Percentiles rank a stretch among this genome's conserved stretches.
Conservation (phyloP, 2,797 vertebrate genomes). For the Anabas testudineus region DNA sequence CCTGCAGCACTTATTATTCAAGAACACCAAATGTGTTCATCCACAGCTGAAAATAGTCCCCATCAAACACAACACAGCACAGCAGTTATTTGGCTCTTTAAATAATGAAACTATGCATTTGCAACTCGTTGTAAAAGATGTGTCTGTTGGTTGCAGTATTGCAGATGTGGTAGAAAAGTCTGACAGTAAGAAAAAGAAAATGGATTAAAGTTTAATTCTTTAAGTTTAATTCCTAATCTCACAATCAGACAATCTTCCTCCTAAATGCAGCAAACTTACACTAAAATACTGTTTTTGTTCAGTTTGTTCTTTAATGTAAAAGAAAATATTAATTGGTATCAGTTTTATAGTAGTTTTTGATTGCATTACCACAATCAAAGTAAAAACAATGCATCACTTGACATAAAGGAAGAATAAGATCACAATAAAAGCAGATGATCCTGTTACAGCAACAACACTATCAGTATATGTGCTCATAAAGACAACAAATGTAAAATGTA, state of each 20-base stretch:
- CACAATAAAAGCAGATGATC: not conserved
- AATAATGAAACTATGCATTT: no score
- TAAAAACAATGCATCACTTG: no score
- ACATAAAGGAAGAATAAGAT: no score
- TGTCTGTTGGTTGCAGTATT: not conserved
- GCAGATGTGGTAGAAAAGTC: not conserved
- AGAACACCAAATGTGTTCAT: not conserved
- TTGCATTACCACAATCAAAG: not conserved
- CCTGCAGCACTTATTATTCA: not conserved
- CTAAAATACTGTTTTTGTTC: not conserved
- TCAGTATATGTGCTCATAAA: not conserved
- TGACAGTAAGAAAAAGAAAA: not conserved
- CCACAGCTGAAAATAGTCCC: conserved; percentile 6
- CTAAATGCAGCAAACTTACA: not conserved
- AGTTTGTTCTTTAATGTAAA: not conserved
- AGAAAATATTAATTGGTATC: not conserved
- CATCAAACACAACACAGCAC: conserved; percentile 1
- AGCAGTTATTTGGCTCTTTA: not conserved
- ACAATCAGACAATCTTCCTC: not conserved
- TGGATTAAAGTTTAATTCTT: no score
- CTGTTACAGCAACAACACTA: not conserved
- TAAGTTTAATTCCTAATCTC: not conserved
- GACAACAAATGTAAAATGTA: not conserved
- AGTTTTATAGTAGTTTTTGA: not conserved
- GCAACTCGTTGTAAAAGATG: no score